A percentile compares a stretch with the other conserved stretches of the same genome.
These are phyloP conservation scores for Dolichallabes microphthalmus DNA, from an alignment of 2,113 vertebrate genomes.

Conservation along the genomic window DNA sequence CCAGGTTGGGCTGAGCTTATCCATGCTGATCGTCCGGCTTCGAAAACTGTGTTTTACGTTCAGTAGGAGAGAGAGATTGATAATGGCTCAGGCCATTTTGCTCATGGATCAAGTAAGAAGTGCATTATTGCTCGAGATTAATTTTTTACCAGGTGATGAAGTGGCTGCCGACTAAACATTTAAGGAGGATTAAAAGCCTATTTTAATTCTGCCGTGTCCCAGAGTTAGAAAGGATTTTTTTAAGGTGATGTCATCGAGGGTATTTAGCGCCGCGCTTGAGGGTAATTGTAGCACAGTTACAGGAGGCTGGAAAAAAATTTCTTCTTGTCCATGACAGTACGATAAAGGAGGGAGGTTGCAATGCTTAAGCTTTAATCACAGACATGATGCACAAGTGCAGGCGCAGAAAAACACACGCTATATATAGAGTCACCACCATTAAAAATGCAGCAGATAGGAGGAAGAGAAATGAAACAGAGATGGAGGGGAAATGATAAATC, in stretches of 20 bases:
- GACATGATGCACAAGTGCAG: neutral
- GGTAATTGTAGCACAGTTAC: neutral
- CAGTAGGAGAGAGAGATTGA: neutral
- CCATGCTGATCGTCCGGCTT: neutral
- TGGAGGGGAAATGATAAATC: too few species aligned
- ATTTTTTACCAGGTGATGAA: conserved; percentile 9
- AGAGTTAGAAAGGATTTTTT: neutral
- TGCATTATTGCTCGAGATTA: neutral
- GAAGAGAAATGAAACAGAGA: neutral
- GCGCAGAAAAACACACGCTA: neutral
- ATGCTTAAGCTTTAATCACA: conserved; percentile 12
- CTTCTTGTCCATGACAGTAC: neutral
- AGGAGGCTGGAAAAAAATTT: conserved; percentile 6
- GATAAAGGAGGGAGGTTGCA: conserved; percentile 16
- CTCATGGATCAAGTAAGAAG: conserved; percentile 6
- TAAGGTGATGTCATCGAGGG: neutral
- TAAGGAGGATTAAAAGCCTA: neutral
- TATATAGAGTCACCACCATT: conserved; percentile 38
- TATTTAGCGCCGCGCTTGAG: neutral
- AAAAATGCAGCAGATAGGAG: conserved; percentile 42
- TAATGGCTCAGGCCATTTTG: neutral
- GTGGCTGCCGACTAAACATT: conserved; percentile 31
- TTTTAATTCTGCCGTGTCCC: neutral
- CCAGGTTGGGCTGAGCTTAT: neutral
- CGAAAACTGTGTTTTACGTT: neutral